Percentiles rank a stretch among this genome's conserved stretches.
These are phyloP conservation scores for Ericerus pela DNA, from an alignment of 1,140 invertebrate genomes.

Conservation along the genomic window DNA sequence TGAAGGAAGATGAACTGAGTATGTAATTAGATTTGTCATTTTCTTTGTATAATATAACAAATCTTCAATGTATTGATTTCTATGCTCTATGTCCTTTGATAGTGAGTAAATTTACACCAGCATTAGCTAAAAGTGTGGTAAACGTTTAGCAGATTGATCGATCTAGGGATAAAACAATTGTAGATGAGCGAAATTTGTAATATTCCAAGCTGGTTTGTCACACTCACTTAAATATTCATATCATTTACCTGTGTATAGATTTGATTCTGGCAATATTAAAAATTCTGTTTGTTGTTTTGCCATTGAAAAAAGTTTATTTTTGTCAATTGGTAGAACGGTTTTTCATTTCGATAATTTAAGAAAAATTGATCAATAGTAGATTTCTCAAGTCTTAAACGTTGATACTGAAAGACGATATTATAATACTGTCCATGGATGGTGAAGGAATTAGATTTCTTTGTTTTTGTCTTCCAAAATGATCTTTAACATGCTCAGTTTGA, in stretches of 20 bases:
- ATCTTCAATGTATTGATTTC: background rate
- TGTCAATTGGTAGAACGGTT: background rate
- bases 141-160: background rate
- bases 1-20: too few species aligned
- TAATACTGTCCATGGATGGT: background rate
- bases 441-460: background rate
- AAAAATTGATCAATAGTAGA: background rate
- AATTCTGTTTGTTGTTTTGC: background rate
- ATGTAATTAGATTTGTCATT: background rate
- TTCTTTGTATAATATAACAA: background rate
- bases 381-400: background rate
- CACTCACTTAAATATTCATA: background rate
- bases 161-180: background rate
- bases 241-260: background rate
- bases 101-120: background rate
- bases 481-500: background rate
- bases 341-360: background rate
- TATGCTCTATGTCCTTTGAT: background rate
- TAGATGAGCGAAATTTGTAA: background rate
- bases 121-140: background rate
- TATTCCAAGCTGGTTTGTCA: background rate
- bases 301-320: background rate
- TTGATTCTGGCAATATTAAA: background rate
- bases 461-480: background rate
- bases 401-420: background rate